Percentiles rank a stretch among this genome's conserved stretches.
phyloP scores from a whole-genome alignment of 1,140 invertebrate species.

The Ectropis grisescens region DNA sequence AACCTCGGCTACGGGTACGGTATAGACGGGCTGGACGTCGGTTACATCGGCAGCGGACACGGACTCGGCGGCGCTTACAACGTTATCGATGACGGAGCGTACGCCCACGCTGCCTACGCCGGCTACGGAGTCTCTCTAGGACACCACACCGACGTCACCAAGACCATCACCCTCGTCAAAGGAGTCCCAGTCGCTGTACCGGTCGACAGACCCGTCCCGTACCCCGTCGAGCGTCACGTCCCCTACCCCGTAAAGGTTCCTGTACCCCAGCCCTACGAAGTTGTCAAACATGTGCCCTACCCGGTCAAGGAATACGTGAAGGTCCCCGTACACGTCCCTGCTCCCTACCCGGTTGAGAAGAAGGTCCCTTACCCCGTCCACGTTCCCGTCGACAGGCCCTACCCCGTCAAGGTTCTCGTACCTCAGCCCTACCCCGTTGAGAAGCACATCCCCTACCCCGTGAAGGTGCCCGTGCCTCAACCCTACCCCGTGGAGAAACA shows the following conservation, averaged over 20 bases:
- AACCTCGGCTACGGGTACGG: constrained; percentile 74
- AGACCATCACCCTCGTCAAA: constrained; percentile 80
- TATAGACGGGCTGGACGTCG: constrained; percentile 72
- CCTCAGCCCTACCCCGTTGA: constrained; percentile 79
- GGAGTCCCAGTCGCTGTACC: constrained; percentile 76
- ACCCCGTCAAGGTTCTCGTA: constrained; percentile 75
- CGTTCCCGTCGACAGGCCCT: constrained; percentile 75
- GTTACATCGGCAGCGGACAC: constrained; percentile 77
- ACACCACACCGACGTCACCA: constrained; percentile 74
- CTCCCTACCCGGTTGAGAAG: constrained; percentile 72
- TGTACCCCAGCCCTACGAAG: constrained; percentile 76
- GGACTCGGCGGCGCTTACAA: constrained; percentile 73
- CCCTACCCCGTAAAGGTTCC: constrained; percentile 75
- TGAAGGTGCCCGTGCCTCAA: constrained; percentile 74
- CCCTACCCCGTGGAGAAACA: constrained; percentile 77
- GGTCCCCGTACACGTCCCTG: constrained; percentile 73
- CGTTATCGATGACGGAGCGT: constrained; percentile 63
- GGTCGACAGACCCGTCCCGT: constrained; percentile 76
- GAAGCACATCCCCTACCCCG: constrained; percentile 74
- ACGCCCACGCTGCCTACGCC: constrained; percentile 44
- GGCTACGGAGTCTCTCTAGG: constrained; percentile 59
- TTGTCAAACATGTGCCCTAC: constrained; percentile 72
- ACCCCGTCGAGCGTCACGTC: constrained; percentile 74
- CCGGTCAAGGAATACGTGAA: constrained; percentile 76
- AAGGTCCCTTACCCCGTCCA: constrained; percentile 76